phyloP scores from a whole-genome alignment of 2,797 vertebrate genomes.

The Meda fulgida region DNA sequence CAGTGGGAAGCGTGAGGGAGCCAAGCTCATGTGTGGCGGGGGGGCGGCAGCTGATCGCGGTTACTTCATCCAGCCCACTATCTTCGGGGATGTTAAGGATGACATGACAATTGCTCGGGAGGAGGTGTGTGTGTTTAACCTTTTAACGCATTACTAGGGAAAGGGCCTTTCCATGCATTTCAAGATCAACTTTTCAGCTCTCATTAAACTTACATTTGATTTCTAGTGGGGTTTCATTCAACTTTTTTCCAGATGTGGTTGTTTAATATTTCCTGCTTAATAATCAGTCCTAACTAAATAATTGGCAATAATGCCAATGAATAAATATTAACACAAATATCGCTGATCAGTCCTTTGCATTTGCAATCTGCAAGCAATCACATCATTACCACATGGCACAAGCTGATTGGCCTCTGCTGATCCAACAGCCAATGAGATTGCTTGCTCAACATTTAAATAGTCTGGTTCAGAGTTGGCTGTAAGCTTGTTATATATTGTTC shows the following conservation, averaged over 20 bases:
- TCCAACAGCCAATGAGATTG: too few species aligned
- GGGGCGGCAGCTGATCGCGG: constrained; percentile 86
- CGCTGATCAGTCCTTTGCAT: too few species aligned
- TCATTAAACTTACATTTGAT: neutral
- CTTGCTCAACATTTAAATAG: too few species aligned
- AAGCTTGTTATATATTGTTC: too few species aligned
- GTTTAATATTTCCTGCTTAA: neutral
- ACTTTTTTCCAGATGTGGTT: neutral
- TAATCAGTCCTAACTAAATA: neutral
- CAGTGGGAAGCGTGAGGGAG: constrained; percentile 88
- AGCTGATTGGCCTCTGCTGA: too few species aligned
- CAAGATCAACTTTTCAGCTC: neutral
- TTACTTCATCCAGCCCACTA: constrained; percentile 94
- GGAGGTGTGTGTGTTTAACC: constrained; percentile 80
- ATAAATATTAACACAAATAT: neutral
- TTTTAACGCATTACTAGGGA: neutral
- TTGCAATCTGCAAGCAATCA: too few species aligned
- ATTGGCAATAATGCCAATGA: neutral
- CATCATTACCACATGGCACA: too few species aligned
- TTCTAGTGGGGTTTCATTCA: neutral
- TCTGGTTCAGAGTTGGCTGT: too few species aligned
- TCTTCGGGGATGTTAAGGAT: constrained; percentile 94
- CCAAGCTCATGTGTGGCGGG: constrained; percentile 92
- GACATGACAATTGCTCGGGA: constrained; percentile 93
- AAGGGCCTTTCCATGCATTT: neutral